Evolutionary conservation across 1,140 invertebrate genomes (phyloP).

Genomic region (Ephestia elutella): DNA sequence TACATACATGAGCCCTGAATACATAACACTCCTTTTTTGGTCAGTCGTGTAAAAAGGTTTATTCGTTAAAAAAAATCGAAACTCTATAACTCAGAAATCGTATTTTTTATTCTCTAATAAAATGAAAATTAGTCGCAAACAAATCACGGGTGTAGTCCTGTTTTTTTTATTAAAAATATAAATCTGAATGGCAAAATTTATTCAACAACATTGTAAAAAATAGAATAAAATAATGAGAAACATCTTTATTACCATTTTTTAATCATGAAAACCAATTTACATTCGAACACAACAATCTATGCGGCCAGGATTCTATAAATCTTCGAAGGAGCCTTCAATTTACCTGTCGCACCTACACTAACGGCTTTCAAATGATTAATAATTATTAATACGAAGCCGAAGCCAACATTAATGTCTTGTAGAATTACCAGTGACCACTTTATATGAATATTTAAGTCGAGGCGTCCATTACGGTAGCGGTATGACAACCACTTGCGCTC

Average conservation of each 20-base stretch:
- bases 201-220: no score
- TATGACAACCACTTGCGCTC: slow-evolving; percentile 10
- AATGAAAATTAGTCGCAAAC: no score
- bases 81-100: no score
- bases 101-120: no score
- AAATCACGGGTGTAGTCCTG: no score
- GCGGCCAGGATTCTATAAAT: slow-evolving; percentile 5
- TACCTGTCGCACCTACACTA: slow-evolving; percentile 40
- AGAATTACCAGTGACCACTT: slow-evolving; percentile 39
- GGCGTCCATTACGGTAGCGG: slow-evolving; percentile 7
- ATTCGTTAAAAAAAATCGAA: no score
- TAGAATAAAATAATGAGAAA: slow-evolving; percentile 15
- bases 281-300: no score
- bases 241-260: slow-evolving; percentile 6
- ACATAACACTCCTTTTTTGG: no score
- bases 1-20: no score
- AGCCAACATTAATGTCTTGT: slow-evolving; percentile 42
- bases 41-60: no score
- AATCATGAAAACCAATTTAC: slow-evolving; percentile 16
- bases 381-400: slow-evolving; percentile 41
- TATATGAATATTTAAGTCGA: slow-evolving; percentile 36
- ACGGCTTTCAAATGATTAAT: slow-evolving; percentile 41
- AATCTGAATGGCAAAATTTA: no score
- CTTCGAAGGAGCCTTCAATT: slow-evolving; percentile 9
- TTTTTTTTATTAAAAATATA: no score